Percentiles rank a stretch among this genome's conserved stretches.
Evolutionary conservation across 2,888 invertebrate genomes (phyloP).

Genomic region (Shargacucullia verbasci): DNA sequence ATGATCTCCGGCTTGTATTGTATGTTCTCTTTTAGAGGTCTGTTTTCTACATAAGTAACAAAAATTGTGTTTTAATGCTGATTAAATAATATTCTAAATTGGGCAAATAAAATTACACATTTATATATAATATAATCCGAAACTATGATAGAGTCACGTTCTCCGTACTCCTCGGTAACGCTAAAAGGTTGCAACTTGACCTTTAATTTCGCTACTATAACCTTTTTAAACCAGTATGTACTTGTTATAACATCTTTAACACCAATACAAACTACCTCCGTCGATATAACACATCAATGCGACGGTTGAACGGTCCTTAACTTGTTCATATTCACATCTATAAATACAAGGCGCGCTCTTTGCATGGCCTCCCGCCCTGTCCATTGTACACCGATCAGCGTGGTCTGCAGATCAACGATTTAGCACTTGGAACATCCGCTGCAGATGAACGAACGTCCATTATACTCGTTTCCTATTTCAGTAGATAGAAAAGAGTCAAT

Average conservation of each 20-base stretch:
- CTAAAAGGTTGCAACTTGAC: conserved; percentile 1
- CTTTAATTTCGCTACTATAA: conserved; percentile 5
- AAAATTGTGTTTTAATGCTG: too few relatives aligned
- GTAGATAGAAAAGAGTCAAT: conserved; percentile 52
- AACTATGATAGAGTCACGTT: too few relatives aligned
- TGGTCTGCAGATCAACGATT: conserved; percentile 68
- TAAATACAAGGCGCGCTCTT: conserved; percentile 49
- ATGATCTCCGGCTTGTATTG: neutral
- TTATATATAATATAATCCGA: too few relatives aligned
- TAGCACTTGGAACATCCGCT: conserved; percentile 74
- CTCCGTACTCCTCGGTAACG: neutral
- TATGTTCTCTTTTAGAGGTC: neutral
- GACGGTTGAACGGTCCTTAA: conserved; percentile 32
- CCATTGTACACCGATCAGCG: conserved; percentile 76
- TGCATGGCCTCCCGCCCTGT: conserved; percentile 51
- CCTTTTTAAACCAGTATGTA: conserved; percentile 3
- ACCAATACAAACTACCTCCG: neutral
- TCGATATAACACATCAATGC: conserved; percentile 10
- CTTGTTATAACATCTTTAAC: too few relatives aligned
- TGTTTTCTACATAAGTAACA: too few relatives aligned
- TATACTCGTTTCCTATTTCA: conserved; percentile 59
- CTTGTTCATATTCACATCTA: conserved; percentile 41
- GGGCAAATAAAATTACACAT: too few relatives aligned
- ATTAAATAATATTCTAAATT: too few relatives aligned
- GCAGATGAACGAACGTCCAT: conserved; percentile 60